These are phyloP conservation scores for Candoia aspera DNA, from an alignment of 2,113 vertebrate genomes.

Conservation along the genomic window DNA sequence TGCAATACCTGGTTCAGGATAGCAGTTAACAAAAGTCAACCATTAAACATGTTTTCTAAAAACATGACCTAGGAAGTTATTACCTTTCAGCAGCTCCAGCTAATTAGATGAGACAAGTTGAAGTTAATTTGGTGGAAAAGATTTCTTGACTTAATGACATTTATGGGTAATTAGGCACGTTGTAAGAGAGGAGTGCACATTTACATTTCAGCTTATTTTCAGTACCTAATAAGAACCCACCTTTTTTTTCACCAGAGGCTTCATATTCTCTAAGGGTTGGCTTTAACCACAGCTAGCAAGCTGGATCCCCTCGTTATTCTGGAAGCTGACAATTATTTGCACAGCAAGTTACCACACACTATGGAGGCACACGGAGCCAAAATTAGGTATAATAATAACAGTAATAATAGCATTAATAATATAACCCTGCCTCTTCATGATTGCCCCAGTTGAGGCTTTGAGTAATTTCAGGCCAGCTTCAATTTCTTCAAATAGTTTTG, in stretches of 20 bases:
- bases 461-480: background rate
- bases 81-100: constrained; percentile 72
- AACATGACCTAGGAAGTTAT: constrained; percentile 69
- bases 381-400: constrained; percentile 39
- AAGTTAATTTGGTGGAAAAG: constrained; percentile 85
- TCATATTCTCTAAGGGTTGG: constrained; percentile 65
- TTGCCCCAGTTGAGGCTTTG: background rate
- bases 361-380: constrained; percentile 61
- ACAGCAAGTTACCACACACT: constrained; percentile 45
- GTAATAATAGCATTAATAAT: background rate
- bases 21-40: constrained; percentile 60
- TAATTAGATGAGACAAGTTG: constrained; percentile 79
- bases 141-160: constrained; percentile 83
- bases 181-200: constrained; percentile 57
- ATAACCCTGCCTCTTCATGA: background rate
- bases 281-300: constrained; percentile 48
- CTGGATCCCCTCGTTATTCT: constrained; percentile 68
- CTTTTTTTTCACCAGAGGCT: constrained; percentile 61
- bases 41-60: constrained; percentile 66
- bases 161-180: constrained; percentile 80
- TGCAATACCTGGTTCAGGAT: constrained; percentile 59
- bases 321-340: constrained; percentile 53
- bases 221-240: constrained; percentile 68
- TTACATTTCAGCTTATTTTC: constrained; percentile 64
- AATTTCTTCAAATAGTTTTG: background rate